These are phyloP conservation scores for Allolobophora icterica DNA, from an alignment of 2,888 invertebrate genomes.

Conservation along the genomic window DNA sequence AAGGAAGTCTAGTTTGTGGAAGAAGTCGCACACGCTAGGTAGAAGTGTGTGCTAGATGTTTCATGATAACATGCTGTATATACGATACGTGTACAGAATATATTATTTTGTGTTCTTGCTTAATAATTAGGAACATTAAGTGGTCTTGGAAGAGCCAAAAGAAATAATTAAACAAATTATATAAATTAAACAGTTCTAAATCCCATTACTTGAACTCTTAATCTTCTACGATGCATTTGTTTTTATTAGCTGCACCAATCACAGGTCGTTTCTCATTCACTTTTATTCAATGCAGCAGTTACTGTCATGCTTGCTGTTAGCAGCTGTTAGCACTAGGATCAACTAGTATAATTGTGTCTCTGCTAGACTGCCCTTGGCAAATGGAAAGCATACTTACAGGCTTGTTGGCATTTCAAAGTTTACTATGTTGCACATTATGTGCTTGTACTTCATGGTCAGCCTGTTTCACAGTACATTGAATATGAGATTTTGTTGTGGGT, in stretches of 20 bases:
- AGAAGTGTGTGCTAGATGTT: not conserved
- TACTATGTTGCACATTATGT: too few species aligned
- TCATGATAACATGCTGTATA: not conserved
- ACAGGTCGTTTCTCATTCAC: not conserved
- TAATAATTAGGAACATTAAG: not conserved
- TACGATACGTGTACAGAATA: not conserved
- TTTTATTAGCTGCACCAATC: not conserved
- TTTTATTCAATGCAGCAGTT: too few species aligned
- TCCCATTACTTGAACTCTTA: too few species aligned
- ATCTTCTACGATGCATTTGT: not conserved
- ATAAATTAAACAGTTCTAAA: not conserved
- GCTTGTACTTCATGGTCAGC: too few species aligned
- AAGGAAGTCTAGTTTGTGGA: not conserved
- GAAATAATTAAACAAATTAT: not conserved
- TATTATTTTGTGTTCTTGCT: not conserved
- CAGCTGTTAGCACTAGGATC: too few species aligned
- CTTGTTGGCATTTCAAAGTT: too few species aligned
- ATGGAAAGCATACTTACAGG: too few species aligned
- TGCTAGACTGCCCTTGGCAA: too few species aligned
- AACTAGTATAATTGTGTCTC: too few species aligned
- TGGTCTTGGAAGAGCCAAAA: not conserved
- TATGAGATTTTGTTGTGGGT: too few species aligned
- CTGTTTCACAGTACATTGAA: too few species aligned
- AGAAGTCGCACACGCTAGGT: not conserved
- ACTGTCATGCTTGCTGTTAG: too few species aligned